Percentiles rank a stretch among this genome's conserved stretches.
Evolutionary conservation across 2,113 vertebrate genomes (phyloP).

Genomic region (Pteruthius melanotis): DNA sequence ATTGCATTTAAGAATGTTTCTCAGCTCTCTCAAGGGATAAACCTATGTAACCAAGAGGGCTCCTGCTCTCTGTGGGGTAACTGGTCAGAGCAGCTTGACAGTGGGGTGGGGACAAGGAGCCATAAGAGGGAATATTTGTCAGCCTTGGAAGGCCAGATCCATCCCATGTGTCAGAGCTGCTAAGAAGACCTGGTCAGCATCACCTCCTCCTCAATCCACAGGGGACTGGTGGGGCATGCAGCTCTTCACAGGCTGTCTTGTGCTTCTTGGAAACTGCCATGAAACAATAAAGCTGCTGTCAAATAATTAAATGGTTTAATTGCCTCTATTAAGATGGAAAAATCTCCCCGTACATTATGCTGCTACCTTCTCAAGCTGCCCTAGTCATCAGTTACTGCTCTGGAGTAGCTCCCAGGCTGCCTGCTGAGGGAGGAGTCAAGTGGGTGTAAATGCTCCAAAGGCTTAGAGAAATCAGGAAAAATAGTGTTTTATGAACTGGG

Average conservation of each 20-base stretch:
- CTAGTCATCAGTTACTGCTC: neutral
- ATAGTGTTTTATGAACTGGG: neutral
- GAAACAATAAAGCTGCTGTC: neutral
- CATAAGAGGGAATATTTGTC: neutral
- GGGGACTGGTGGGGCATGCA: neutral
- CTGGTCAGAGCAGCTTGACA: neutral
- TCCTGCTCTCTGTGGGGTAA: neutral
- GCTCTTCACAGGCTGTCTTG: neutral
- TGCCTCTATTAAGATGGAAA: neutral
- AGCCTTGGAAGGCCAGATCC: neutral
- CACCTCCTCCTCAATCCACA: neutral
- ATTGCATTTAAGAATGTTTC: neutral
- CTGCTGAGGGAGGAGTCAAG: neutral
- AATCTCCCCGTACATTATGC: neutral
- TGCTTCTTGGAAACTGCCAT: neutral
- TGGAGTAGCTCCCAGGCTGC: neutral
- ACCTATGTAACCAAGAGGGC: neutral
- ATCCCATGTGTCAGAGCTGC: neutral
- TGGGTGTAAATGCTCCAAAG: neutral
- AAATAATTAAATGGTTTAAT: slow-evolving; percentile 20
- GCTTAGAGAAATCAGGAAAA: neutral
- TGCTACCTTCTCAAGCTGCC: neutral
- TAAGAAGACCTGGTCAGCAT: neutral
- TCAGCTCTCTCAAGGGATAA: neutral
- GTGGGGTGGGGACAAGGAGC: neutral